Base-by-base conservation (phyloP, 2,797 vertebrate species). In the Cercopithecus petaurista region DNA sequence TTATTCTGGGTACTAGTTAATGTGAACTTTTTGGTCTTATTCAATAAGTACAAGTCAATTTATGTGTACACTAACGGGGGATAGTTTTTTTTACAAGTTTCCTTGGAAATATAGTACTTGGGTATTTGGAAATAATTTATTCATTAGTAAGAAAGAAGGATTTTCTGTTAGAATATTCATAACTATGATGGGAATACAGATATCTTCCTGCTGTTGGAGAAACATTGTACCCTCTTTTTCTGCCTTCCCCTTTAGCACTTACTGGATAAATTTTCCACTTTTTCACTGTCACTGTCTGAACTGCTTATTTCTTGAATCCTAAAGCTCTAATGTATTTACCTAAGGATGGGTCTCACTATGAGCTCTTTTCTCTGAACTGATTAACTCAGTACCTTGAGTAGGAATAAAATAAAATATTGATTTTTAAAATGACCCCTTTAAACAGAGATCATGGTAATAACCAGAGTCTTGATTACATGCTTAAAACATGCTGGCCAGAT, bases 71-170 rank as follows among this genome's bases (percentile, higher is more conserved):
- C 95, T 97, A 97, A 97, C 46, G 84, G 72, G 81, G 96, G 89
- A 64, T 46, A 95, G 84, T 94, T 98, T 94, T 97, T 15, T 98
- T 95, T 98, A 97, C 90, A 98, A 83, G 85, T 67, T 91, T 98
- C 90, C 92, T 98, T 98, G 98, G 88, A 97, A 98, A 98, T 98
- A 95, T 57, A 95, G 73, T 93, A 95, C 93, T 94, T 52, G 67
- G 55, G 24, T 73, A 92, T 82, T 95, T 88, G 33, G 17, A 93
- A 93, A 76, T 83, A 93, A 88, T 76, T 93, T 50, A 85, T 88
- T 97, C 96, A 98, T 98, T 93, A 97, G 76, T 67, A 96, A 91
- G 83, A 95, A 97, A 95, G 89, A 97, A 96, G n/a, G 22, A 94
- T 97, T 97, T 82, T 97, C 92, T 97, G 92, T 98, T 96, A 98